Conservation (phyloP, 2,888 invertebrate genomes). For the Tridacna gigas region DNA sequence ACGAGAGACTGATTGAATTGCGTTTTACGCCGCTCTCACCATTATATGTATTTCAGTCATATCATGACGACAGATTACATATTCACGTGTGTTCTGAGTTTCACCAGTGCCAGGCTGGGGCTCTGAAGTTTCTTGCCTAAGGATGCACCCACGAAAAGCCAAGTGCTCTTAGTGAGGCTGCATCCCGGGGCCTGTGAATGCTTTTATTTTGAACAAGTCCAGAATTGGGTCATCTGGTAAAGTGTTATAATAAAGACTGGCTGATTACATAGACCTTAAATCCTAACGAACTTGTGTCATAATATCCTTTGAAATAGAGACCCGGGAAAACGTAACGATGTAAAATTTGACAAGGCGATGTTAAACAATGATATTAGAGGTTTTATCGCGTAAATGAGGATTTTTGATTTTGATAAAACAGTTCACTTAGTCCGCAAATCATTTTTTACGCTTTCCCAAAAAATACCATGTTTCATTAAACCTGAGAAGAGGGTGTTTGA, state of each 20-base stretch:
- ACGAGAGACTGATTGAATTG: too few relatives aligned
- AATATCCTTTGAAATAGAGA: neutral
- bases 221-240: too few relatives aligned
- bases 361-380: neutral
- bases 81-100: neutral
- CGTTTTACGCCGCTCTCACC: neutral
- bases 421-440: neutral
- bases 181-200: too few relatives aligned
- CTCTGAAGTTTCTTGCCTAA: too few relatives aligned
- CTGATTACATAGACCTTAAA: neutral
- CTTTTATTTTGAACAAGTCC: too few relatives aligned
- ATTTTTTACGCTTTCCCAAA: too few relatives aligned
- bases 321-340: neutral
- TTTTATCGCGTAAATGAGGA: neutral
- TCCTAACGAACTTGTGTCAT: neutral
- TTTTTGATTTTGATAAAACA: neutral
- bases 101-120: neutral
- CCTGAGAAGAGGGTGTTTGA: too few relatives aligned
- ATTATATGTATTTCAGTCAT: neutral
- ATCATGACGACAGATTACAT: neutral
- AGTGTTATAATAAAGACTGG: neutral
- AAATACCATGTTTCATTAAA: too few relatives aligned
- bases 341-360: neutral
- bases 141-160: too few relatives aligned
- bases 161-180: too few relatives aligned